Conservation (phyloP, 2,797 vertebrate species). For the Pipistrellus pygmaeus region DNA sequence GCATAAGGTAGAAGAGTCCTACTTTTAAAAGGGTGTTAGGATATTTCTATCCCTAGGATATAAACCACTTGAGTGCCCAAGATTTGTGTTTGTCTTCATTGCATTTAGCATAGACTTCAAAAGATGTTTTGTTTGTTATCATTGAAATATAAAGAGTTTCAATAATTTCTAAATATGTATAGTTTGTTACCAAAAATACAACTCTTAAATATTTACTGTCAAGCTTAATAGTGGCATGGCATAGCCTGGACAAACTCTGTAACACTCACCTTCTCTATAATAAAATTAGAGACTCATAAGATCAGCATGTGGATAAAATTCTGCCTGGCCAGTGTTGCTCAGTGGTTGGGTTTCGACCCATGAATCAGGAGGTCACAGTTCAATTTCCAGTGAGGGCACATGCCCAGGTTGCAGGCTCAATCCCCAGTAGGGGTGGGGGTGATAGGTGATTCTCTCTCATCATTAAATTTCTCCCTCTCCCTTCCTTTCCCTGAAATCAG, state of each 20-base stretch:
- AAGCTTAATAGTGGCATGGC: neutral
- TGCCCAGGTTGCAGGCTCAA: neutral
- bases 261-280: neutral
- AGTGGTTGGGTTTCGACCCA: neutral
- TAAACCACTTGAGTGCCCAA: neutral
- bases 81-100: conserved; percentile 19
- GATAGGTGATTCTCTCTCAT: neutral
- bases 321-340: neutral
- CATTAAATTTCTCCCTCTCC: neutral
- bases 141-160: conserved; percentile 28
- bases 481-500: neutral
- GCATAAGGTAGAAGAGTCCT: neutral
- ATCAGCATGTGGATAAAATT: neutral
- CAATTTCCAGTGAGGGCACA: neutral
- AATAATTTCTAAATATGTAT: neutral
- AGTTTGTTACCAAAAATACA: neutral
- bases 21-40: neutral
- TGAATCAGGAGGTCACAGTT: neutral
- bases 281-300: neutral
- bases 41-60: neutral
- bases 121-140: neutral
- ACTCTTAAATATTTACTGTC: neutral
- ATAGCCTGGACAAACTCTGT: neutral
- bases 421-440: neutral
- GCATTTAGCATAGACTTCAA: neutral